These are phyloP conservation scores for Glaucopsyche alexis DNA, from an alignment of 2,888 invertebrate species.

Conservation along the genomic window DNA sequence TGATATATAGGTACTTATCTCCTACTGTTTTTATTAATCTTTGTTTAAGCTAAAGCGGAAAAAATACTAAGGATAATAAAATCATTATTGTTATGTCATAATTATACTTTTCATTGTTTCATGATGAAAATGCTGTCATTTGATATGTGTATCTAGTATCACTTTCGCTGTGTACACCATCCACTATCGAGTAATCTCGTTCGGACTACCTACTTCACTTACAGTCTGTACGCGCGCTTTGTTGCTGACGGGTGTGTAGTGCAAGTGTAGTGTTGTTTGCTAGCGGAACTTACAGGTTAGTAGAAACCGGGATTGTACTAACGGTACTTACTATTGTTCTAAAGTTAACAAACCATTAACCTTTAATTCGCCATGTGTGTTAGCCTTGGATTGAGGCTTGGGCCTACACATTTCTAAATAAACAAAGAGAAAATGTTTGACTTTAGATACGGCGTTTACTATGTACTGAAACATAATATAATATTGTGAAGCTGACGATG, in stretches of 20 bases:
- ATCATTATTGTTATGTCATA: neutral
- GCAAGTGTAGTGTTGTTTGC: neutral
- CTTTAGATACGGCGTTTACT: no score
- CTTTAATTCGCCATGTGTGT: no score
- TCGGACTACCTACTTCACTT: neutral
- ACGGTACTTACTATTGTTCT: neutral
- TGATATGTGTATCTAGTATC: neutral
- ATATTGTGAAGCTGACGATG: neutral
- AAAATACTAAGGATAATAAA: neutral
- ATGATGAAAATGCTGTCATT: neutral
- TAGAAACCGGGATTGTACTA: neutral
- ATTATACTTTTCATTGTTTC: neutral
- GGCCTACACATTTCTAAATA: neutral
- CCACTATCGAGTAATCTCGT: neutral
- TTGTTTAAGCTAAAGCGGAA: neutral
- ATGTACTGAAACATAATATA: neutral
- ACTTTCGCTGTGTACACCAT: conserved; percentile 12
- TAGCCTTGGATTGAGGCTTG: no score
- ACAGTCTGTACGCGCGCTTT: neutral
- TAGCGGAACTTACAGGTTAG: conserved; percentile 2
- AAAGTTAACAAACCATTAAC: no score
- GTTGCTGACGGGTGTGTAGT: neutral
- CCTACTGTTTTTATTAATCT: neutral
- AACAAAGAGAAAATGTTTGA: neutral
- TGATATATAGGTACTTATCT: no score